Conservation (phyloP, 2,888 invertebrate species). For the Lepidochrysops patricia region DNA sequence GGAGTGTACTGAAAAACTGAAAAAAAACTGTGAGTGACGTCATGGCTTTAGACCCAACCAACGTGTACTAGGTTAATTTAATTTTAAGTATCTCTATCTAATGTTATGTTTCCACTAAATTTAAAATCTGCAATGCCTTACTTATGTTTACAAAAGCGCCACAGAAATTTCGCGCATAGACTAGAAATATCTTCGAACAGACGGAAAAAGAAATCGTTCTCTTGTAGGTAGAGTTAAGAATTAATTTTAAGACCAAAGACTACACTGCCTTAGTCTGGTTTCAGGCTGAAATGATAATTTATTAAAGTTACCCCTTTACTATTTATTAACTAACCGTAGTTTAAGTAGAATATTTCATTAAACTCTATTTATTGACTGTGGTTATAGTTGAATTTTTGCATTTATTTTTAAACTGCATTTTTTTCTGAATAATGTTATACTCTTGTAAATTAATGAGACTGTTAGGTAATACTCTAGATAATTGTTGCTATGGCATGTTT, state of each 20-base stretch:
- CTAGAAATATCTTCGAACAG: conserved; percentile 57
- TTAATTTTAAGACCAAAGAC: conserved; percentile 68
- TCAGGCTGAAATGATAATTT: conserved; percentile 52
- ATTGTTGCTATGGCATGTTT: conserved; percentile 52
- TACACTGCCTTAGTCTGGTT: conserved; percentile 51
- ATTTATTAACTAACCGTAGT: conserved; percentile 61
- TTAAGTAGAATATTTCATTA: conserved; percentile 39
- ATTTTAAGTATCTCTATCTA: conserved; percentile 13
- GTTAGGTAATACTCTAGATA: conserved; percentile 68
- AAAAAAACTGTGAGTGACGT: conserved; percentile 17
- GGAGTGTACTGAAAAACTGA: conserved; percentile 54
- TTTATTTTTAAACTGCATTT: conserved; percentile 62
- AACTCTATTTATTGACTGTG: conserved; percentile 24
- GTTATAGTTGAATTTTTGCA: conserved; percentile 38
- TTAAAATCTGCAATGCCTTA: conserved; percentile 32
- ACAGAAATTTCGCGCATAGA: conserved; percentile 56
- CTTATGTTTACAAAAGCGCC: conserved; percentile 33
- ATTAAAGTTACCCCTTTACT: conserved; percentile 70
- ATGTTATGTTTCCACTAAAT: conserved; percentile 20
- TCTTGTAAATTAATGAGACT: conserved; percentile 71
- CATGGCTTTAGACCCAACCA: conserved; percentile 37
- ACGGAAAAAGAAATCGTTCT: conserved; percentile 50
- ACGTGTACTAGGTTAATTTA: conserved; percentile 33
- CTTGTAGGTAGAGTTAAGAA: conserved; percentile 29
- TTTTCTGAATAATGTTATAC: conserved; percentile 57